These are phyloP conservation scores for Cephalopterus ornatus DNA, from an alignment of 2,113 vertebrate species.

Conservation along the genomic window DNA sequence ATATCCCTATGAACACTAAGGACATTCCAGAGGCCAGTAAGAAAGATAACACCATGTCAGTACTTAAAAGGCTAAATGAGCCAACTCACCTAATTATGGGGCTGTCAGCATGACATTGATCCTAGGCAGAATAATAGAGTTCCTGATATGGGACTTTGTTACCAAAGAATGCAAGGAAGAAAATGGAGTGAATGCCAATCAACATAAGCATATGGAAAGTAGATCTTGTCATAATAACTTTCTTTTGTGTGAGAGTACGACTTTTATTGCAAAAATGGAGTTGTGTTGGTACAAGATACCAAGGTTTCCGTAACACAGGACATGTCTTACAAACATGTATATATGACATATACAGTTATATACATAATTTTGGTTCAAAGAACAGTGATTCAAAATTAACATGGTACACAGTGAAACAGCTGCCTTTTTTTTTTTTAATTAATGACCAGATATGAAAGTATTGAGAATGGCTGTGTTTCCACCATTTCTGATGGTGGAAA, in stretches of 20 bases:
- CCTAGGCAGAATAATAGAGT: neutral
- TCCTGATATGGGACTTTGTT: neutral
- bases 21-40: neutral
- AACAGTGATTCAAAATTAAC: neutral
- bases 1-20: neutral
- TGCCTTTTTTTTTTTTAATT: too few species aligned
- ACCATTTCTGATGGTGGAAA: neutral
- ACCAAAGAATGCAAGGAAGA: slow-evolving; percentile 1
- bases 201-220: neutral
- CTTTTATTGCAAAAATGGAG: neutral
- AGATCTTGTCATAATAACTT: slow-evolving; percentile 26
- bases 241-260: neutral
- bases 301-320: neutral
- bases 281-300: neutral
- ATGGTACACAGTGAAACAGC: neutral
- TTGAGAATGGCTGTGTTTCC: neutral
- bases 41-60: neutral
- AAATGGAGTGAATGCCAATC: neutral
- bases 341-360: neutral
- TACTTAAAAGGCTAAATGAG: neutral
- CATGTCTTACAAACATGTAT: neutral
- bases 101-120: neutral
- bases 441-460: neutral
- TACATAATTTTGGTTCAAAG: neutral
- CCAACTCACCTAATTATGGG: slow-evolving; percentile 20